A percentile compares a stretch with the other conserved stretches of the same genome.
Evolutionary conservation across 2,888 invertebrate genomes (phyloP).

Genomic region (Prosopocoilus inquinatus): DNA sequence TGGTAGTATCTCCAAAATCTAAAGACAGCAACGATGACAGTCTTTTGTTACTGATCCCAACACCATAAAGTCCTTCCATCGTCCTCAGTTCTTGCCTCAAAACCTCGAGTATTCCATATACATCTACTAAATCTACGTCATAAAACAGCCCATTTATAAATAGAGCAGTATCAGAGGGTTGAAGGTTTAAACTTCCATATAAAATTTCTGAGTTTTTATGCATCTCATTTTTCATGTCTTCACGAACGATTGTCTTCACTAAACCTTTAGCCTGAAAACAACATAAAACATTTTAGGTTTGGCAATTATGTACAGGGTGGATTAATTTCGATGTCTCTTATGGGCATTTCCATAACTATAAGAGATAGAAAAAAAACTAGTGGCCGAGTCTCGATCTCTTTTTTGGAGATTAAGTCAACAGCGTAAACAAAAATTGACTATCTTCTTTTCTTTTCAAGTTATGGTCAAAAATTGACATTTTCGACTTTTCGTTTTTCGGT

Average conservation of each 20-base stretch:
- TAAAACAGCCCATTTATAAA: conserved; percentile 92
- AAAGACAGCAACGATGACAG: conserved; percentile 65
- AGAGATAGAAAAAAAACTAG: too few species aligned
- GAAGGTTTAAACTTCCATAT: conserved; percentile 71
- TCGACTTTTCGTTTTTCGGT: too few species aligned
- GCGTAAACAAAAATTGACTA: too few species aligned
- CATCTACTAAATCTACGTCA: conserved; percentile 88
- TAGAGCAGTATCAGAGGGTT: conserved; percentile 81
- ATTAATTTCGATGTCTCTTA: too few species aligned
- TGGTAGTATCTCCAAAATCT: conserved; percentile 61
- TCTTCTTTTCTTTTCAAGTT: too few species aligned
- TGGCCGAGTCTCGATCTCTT: too few species aligned
- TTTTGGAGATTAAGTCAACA: too few species aligned
- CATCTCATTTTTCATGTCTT: conserved; percentile 72
- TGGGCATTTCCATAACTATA: too few species aligned
- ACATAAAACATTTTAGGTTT: too few species aligned
- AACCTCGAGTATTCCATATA: conserved; percentile 81
- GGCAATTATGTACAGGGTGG: too few species aligned
- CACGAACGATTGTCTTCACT: conserved; percentile 63
- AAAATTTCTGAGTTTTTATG: conserved; percentile 84
- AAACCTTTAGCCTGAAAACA: conserved; percentile 72
- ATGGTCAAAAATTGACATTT: too few species aligned
- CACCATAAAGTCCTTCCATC: conserved; percentile 75
- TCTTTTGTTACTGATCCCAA: conserved; percentile 67
- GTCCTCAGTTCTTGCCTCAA: conserved; percentile 82